These are phyloP conservation scores for Lasioglossum malachurum DNA, from an alignment of 2,888 invertebrate genomes.

Conservation along the genomic window DNA sequence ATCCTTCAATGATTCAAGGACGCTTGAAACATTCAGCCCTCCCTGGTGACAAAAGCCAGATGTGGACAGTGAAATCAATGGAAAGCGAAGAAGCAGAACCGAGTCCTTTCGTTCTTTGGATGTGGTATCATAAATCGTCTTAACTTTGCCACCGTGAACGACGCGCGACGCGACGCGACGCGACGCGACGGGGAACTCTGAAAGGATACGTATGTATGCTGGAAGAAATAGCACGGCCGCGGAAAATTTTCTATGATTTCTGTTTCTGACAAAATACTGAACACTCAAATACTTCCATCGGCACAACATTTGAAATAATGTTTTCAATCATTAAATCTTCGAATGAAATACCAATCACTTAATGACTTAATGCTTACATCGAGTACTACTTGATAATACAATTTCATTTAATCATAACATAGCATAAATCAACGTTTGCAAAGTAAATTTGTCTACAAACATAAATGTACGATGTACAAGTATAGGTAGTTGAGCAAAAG, in stretches of 20 bases:
- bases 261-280: not conserved
- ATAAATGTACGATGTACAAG: not conserved
- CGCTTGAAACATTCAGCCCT: constrained; percentile 5
- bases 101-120: not conserved
- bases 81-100: not conserved
- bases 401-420: too few species aligned
- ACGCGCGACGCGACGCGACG: too few species aligned
- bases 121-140: constrained; percentile 6
- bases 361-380: too few species aligned
- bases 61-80: not conserved
- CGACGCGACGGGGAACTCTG: too few species aligned
- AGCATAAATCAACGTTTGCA: not conserved
- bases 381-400: not conserved
- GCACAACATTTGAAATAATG: not conserved
- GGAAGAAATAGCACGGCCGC: not conserved
- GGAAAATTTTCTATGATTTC: not conserved
- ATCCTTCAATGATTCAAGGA: not conserved
- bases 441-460: not conserved
- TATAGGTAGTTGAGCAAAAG: not conserved
- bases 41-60: not conserved
- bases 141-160: not conserved
- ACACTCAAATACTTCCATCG: not conserved
- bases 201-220: not conserved
- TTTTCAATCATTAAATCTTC: not conserved
- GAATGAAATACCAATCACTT: not conserved